phyloP scores from a whole-genome alignment of 2,888 invertebrate genomes.

The Xylophagus ater region DNA sequence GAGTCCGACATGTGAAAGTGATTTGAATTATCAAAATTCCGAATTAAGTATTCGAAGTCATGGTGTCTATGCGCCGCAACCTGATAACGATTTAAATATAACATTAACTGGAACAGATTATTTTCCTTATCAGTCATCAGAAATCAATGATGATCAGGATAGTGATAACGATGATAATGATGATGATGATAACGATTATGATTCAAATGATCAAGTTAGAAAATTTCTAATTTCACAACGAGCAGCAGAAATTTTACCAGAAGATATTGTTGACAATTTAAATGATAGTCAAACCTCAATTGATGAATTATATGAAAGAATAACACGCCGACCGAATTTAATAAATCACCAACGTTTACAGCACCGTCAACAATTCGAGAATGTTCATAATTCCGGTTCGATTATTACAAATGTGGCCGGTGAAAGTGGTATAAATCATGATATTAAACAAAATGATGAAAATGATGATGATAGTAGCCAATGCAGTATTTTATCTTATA shows the following conservation, averaged over 20 bases:
- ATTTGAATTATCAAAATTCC: slow-evolving; percentile 53
- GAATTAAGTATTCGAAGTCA: slow-evolving; percentile 54
- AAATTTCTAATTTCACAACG: slow-evolving; percentile 18
- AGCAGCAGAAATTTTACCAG: background rate
- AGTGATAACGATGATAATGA: slow-evolving; percentile 35
- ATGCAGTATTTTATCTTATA: slow-evolving; percentile 37
- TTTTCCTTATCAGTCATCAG: slow-evolving; percentile 37
- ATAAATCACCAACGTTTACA: slow-evolving; percentile 11
- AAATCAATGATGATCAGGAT: slow-evolving; percentile 35
- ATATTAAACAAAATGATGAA: slow-evolving; percentile 17
- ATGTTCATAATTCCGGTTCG: slow-evolving; percentile 12
- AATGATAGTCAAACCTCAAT: slow-evolving; percentile 36
- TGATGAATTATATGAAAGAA: slow-evolving; percentile 60
- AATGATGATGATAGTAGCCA: slow-evolving; percentile 38
- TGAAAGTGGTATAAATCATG: slow-evolving; percentile 1
- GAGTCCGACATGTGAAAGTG: slow-evolving; percentile 47
- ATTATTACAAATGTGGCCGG: slow-evolving; percentile 6
- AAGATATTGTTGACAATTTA: slow-evolving; percentile 5
- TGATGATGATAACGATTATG: slow-evolving; percentile 19
- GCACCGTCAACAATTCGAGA: background rate
- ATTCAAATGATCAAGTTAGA: no score
- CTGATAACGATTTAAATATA: slow-evolving; percentile 42
- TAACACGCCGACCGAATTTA: slow-evolving; percentile 31
- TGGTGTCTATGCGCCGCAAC: slow-evolving; percentile 51
- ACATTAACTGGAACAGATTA: slow-evolving; percentile 39